Base-by-base conservation (phyloP, 2,888 invertebrate genomes). In the Mythimna lalbum region DNA sequence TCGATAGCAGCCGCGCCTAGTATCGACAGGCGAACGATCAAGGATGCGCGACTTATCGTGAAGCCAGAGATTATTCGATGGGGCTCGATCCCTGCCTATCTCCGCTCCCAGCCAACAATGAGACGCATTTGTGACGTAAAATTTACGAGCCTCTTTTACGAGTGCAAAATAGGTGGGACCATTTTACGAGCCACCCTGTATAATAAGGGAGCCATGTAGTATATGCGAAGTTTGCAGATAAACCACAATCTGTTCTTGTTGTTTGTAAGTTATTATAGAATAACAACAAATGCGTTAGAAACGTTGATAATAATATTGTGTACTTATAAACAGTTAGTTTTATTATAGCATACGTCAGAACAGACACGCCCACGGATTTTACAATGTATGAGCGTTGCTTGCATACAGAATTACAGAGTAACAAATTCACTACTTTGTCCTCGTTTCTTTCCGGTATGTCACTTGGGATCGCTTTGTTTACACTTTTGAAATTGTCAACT, bases 111-210 rank as follows among this genome's bases (percentile, higher is more conserved):
- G 86, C 88, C 89, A 89, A 94, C 94, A 93, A 93, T 92, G 93
- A 89, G 89, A 79, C 86, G 92, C 93, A 93, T 93, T 94, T 93
- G 94, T 92, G 94, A 92, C 91, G 90, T 85, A 85, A 90, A 94
- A 94, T 94, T 94, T 95, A 95, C 93, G 95, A 93, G 92, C 86
- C 92, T 90, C 91, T 93, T 94, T 95, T 95, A 95, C 93, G 95
- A 93, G 91, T 93, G 93, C 93, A 90, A 93, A 95, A 94, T 94
- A 94, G 94, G 93, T 94, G 90, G 94, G 92, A 89, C 90, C 90
- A 89, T 87, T 93, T 94, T 93, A 92, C 88, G 93, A 91, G 74
- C 90, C 91, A 90, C 90, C 93, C 93, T 88, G 92, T 90, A 91
- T 93, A 93, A 93, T 92, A 90, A 91, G 91, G 89, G 90, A 86